Evolutionary conservation across 2,113 vertebrate genomes (phyloP).

Genomic region (Corydoras maculifer): DNA sequence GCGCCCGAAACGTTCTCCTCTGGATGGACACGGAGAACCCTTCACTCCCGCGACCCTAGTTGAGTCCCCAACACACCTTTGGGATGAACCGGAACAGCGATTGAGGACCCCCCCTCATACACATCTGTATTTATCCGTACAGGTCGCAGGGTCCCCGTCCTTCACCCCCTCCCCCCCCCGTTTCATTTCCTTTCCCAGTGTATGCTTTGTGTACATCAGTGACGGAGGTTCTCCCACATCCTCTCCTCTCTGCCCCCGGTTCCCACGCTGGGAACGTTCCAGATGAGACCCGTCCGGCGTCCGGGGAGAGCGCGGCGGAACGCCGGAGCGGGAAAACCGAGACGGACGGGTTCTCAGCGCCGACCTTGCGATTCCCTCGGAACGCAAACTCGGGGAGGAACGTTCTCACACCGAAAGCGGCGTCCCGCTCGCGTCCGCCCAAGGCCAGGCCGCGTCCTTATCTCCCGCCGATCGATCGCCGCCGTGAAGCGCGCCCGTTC

Average conservation of each 20-base stretch:
- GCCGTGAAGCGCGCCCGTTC: constrained; percentile 48
- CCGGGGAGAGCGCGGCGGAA: background rate
- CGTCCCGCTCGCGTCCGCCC: constrained; percentile 50
- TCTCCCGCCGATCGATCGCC: constrained; percentile 61
- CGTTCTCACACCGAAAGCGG: constrained; percentile 59
- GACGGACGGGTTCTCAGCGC: constrained; percentile 23
- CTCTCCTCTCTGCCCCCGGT: constrained; percentile 54
- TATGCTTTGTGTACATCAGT: constrained; percentile 47
- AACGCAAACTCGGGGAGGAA: constrained; percentile 34
- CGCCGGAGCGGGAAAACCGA: constrained; percentile 9
- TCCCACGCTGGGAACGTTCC: constrained; percentile 64
- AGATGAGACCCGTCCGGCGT: constrained; percentile 41
- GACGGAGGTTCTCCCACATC: constrained; percentile 51
- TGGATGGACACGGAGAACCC: too few relatives aligned
- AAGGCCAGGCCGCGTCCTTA: constrained; percentile 61
- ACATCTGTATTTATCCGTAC: background rate
- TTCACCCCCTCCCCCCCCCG: background rate
- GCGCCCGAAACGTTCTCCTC: too few relatives aligned
- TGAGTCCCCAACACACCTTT: too few relatives aligned
- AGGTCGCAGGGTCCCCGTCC: background rate
- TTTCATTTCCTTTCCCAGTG: constrained; percentile 23
- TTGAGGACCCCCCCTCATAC: too few relatives aligned
- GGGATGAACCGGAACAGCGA: too few relatives aligned
- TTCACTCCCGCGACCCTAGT: too few relatives aligned
- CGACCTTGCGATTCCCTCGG: constrained; percentile 42